phyloP scores from a whole-genome alignment of 2,113 vertebrate genomes.

The Scomber colias region DNA sequence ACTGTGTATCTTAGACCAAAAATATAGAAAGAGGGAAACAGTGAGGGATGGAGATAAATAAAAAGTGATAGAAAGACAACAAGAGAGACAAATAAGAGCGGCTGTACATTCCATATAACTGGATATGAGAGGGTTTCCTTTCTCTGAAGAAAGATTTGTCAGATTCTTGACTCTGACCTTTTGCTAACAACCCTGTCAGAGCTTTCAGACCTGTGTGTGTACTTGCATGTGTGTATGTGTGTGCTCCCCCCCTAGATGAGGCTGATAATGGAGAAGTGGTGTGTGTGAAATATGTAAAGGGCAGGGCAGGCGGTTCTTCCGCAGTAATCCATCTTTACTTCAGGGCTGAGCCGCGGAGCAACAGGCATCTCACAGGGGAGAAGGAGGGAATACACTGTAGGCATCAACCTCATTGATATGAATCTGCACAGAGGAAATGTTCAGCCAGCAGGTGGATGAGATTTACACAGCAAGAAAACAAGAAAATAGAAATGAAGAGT shows the following conservation, averaged over 20 bases:
- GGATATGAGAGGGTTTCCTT: constrained; percentile 51
- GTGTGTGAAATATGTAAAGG: constrained; percentile 78
- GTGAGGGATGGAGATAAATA: constrained; percentile 20
- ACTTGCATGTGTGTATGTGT: constrained; percentile 39
- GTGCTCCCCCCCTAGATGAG: constrained; percentile 47
- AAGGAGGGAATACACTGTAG: constrained; percentile 53
- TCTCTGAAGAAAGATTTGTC: constrained; percentile 70
- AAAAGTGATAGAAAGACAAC: constrained; percentile 28
- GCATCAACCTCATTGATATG: constrained; percentile 59
- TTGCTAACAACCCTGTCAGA: constrained; percentile 78
- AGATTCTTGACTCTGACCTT: constrained; percentile 77
- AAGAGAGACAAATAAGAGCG: constrained; percentile 38
- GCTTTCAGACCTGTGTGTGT: constrained; percentile 55
- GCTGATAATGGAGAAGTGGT: constrained; percentile 77
- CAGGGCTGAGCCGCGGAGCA: constrained; percentile 68
- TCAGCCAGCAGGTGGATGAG: constrained; percentile 44
- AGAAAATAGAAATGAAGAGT: constrained; percentile 41
- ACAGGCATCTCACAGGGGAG: constrained; percentile 71
- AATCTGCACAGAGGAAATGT: constrained; percentile 44
- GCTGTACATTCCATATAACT: constrained; percentile 54
- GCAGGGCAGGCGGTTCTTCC: constrained; percentile 75
- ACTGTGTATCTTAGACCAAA: constrained; percentile 6
- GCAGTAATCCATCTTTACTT: constrained; percentile 82
- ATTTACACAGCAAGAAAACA: constrained; percentile 64
- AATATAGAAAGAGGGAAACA: not conserved